phyloP scores from a whole-genome alignment of 2,797 vertebrate genomes.

The Enteromius thamalakanensis region DNA sequence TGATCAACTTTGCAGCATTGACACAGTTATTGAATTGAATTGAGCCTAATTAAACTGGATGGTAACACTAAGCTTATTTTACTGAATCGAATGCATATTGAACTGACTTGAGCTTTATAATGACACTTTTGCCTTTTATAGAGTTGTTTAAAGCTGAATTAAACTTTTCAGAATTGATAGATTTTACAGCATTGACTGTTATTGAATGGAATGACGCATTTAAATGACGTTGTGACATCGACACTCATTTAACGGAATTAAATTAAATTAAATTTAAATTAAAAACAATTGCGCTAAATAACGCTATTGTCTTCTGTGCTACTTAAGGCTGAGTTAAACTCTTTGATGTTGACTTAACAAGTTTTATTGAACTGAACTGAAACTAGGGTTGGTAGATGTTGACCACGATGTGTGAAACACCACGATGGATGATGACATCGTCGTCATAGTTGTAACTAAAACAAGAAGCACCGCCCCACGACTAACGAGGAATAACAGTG shows the following conservation, averaged over 20 bases:
- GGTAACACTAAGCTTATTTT: neutral
- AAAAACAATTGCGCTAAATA: neutral
- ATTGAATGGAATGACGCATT: neutral
- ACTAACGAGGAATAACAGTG: no score
- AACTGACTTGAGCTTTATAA: neutral
- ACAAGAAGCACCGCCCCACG: no score
- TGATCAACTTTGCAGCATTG: neutral
- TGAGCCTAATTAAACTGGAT: neutral
- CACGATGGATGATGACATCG: no score
- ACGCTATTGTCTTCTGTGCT: neutral
- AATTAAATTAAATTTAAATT: neutral
- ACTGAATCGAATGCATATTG: neutral
- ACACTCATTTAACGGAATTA: neutral
- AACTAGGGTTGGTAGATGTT: neutral
- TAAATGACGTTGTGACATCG: neutral
- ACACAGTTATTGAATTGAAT: neutral
- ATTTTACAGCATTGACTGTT: neutral
- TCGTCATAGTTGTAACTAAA: no score
- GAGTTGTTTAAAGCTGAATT: neutral
- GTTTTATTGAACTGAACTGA: neutral
- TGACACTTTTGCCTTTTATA: neutral
- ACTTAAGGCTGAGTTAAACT: neutral
- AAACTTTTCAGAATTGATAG: neutral
- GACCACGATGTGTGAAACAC: no score
- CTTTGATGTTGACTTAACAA: neutral